Evolutionary conservation across 2,888 invertebrate species (phyloP), one percentile per base, ranked within the genome.

Genomic region (Hydrotaea diabolus): DNA sequence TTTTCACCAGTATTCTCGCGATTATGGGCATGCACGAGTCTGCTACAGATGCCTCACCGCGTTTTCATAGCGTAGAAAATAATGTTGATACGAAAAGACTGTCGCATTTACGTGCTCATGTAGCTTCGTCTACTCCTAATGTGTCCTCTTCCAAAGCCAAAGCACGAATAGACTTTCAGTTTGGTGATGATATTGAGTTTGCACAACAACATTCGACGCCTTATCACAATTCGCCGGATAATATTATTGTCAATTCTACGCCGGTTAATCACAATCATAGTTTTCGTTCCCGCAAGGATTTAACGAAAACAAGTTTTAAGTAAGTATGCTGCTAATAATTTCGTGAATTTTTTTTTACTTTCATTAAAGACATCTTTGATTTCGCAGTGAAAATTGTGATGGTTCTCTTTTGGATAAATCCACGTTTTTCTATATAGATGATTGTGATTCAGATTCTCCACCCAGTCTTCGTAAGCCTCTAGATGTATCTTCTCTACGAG

Each of bases 221-320:
- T 0, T 83, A 87, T 8, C 85, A 87, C 26, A 82, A 87, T 53
- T 80, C 85, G n/a, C 81, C 87, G 19, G 83, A 86, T n/a, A 85
- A 82, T 66, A 89, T 88, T 80, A 88, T 91, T 59, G 88, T 90
- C 3, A 92, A 92, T 78, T 92, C 92, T 2, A 92, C 92, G 7
- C 92, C 92, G 0, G 83, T 92, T 0, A 91, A 91, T 87, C 90
- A 90, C 46, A 88, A 90, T 83, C 88, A 89, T n/a, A 87, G 87
- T 74, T 87, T 90, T 57, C 89, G 90, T 53, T 89, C 88, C 21
- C 88, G 89, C n/a, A 89, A 90, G 57, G 91, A 91, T 87, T 87
- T 89, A 79, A 88, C 89, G 15, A 90, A 88, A 82, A 88, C 87
- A 7, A 89, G 88, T 85, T 89, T 89, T 72, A 87, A 77, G 88